A percentile compares a stretch with the other conserved stretches of the same genome.
Conservation (phyloP, 30 jellyfish, hydroid and myxozoan species). For the Aurelia sp. region DNA sequence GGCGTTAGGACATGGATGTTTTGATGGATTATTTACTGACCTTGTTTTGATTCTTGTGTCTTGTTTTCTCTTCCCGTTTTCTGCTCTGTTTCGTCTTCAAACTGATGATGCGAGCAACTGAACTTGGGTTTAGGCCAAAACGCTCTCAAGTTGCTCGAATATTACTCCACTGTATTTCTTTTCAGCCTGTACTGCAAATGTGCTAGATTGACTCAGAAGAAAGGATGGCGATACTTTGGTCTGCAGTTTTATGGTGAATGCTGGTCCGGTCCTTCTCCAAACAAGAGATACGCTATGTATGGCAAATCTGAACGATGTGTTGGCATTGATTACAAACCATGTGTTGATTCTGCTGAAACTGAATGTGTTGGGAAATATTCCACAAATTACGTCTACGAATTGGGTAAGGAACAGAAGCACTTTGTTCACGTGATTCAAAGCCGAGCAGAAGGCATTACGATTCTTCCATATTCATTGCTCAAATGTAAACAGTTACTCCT, state of each 20-base stretch:
- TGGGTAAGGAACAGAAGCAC: constrained; percentile 22
- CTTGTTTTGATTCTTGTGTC: too few relatives aligned
- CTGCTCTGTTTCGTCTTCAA: too few relatives aligned
- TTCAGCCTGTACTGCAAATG: constrained; percentile 92
- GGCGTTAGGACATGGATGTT: too few relatives aligned
- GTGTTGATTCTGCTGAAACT: constrained; percentile 61
- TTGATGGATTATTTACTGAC: too few relatives aligned
- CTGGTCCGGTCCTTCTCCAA: constrained; percentile 84
- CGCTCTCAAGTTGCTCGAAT: too few relatives aligned
- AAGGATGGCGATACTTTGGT: constrained; percentile 75
- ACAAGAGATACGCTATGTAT: constrained; percentile 59
- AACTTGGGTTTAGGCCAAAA: too few relatives aligned
- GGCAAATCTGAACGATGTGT: constrained; percentile 70
- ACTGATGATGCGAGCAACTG: too few relatives aligned
- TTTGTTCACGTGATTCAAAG: too few relatives aligned
- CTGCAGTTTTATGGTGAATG: constrained; percentile 96
- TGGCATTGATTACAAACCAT: constrained; percentile 78
- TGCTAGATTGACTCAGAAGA: constrained; percentile 53
- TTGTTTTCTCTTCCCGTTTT: too few relatives aligned
- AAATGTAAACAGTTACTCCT: too few relatives aligned
- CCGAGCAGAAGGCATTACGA: too few relatives aligned
- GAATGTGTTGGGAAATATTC: constrained; percentile 79
- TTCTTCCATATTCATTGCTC: too few relatives aligned
- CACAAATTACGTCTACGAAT: constrained; percentile 67
- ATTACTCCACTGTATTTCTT: neutral